Evolutionary conservation across 2,797 vertebrate species (phyloP), one percentile per base, ranked within the genome.

Genomic region (Pipistrellus kuhlii): DNA sequence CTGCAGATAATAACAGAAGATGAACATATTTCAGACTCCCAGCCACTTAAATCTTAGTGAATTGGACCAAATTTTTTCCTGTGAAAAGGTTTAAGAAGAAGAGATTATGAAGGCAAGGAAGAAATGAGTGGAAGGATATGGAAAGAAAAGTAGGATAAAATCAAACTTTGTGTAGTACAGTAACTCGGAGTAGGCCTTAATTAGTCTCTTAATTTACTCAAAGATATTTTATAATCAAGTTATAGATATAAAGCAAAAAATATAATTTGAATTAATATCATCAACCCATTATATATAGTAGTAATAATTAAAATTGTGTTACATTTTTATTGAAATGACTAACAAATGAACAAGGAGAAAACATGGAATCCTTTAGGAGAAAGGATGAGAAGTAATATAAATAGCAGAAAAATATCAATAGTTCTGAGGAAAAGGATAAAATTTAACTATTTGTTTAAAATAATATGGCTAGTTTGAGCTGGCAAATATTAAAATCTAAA

Each of bases 401-500:
- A 81, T 78, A 85, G 13, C 10, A 64, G 44, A 10, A 12, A 48
- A 14, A 48, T n/a, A n/a, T n/a, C n/a, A n/a, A n/a, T 44, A 90
- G 73, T 75, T 57, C n/a, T 66, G 32, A 90, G 48, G 38, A 48
- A 81, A 90, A 86, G 32, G 44, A 75, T 81, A 64, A 85, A 84
- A 68, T 23, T n/a, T 53, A 89, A 59, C 21, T 13, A 35, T 78
- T 85, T 13, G 35, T 66, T 85, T 73, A 80, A 90, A 55, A 59
- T 57, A 73, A 59, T 83, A 88, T 51, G 62, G 32, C 11, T 84
- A 84, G 27, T 20, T 9, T 90, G 44, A 84, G 30, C 55, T 90
- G 44, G 62, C 44, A 93, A 84, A 68, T 13, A 80, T 38, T 86
- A 81, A 90, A 90, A 73, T 35, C 57, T 69, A 71, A 89, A 44